A percentile compares a stretch with the other conserved stretches of the same genome.
Conservation (phyloP, 2,797 vertebrate genomes). For the Trachurus trachurus region DNA sequence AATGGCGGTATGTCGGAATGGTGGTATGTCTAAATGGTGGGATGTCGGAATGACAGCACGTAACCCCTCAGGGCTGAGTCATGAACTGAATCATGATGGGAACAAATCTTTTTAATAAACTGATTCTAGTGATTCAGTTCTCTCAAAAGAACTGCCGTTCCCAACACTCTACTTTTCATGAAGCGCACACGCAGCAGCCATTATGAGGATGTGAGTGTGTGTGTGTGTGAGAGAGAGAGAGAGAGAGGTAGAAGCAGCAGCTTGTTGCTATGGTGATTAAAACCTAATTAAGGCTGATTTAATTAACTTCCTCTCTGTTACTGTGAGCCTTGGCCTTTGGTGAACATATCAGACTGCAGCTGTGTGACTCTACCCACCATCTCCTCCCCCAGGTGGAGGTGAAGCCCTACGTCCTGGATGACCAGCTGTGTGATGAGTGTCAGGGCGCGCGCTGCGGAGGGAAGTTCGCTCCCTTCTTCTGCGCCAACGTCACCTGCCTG, state of each 20-base stretch:
- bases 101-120: no score
- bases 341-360: neutral
- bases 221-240: neutral
- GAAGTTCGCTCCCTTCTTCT: slow-evolving; percentile 98
- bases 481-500: slow-evolving; percentile 99
- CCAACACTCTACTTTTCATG: neutral
- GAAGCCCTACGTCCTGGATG: slow-evolving; percentile 98
- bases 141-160: no score
- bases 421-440: slow-evolving; percentile 99
- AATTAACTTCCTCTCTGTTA: slow-evolving; percentile 27
- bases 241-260: neutral
- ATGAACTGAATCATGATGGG: no score
- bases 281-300: slow-evolving; percentile 46
- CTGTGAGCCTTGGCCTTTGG: neutral
- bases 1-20: no score
- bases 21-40: no score
- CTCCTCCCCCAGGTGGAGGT: slow-evolving; percentile 92
- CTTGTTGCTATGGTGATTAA: slow-evolving; percentile 48
- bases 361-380: neutral
- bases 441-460: slow-evolving; percentile 97
- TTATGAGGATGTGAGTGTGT: neutral
- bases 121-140: no score
- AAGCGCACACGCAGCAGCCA: neutral
- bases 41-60: no score
- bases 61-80: no score